Evolutionary conservation across 2,113 vertebrate species (phyloP), one percentile per base, ranked within the genome.

Genomic region (Mola mola): DNA sequence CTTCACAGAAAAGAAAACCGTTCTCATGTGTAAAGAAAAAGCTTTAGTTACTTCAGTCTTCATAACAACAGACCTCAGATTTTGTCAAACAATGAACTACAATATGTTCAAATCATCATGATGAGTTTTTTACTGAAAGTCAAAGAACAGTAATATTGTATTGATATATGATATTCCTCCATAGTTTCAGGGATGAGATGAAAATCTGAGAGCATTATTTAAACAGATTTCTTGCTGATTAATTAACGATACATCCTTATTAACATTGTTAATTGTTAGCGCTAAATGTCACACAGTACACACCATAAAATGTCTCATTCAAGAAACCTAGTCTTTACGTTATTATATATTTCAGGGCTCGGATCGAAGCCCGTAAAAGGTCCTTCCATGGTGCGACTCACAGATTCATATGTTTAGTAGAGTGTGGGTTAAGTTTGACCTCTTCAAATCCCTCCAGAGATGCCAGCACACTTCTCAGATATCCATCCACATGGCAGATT

Each of bases 391-490:
- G 43, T 49, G 22, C 59, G 61, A 42, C 74, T 50, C 48, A 59
- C 70, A 66, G 42, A 71, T 62, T 79, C 22, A 19, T 63, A 73
- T 82, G 74, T 74, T 77, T 78, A 72, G 67, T 46, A 3, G 51
- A 20, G 73, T 70, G 72, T 71, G 84, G 81, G 79, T 79, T 82
- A 79, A 75, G 64, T 82, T 82, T 85, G 82, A 80, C 79, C 73
- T 79, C 72, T 40, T 65, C 62, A 57, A 83, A 85, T 84, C 79
- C 82, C 80, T 48, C 25, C 72, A 44, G 49, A 73, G 78, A 88
- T 82, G 80, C 82, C 84, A 85, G 16, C 80, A 52, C 81, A 52
- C 75, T 68, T 87, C 88, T 88, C 88, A 85, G 72, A 85, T 89
- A 83, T 86, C 83, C 73, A 29, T 79, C 88, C 86, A 81, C 84